Conservation (phyloP, 2,797 vertebrate species). For the Acanthurus tractus region DNA sequence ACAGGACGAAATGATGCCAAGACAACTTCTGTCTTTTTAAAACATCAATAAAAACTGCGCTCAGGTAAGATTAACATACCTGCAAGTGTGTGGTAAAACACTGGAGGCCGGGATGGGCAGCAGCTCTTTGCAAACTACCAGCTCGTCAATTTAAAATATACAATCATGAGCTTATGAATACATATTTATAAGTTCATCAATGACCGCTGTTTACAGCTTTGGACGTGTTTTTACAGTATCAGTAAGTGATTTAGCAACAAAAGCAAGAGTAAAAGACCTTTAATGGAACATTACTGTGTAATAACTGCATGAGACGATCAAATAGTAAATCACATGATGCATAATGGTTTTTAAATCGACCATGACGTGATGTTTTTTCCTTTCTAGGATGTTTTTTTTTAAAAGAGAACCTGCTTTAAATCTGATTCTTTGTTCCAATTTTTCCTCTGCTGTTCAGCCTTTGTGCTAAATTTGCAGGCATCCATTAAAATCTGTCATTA, state of each 20-base stretch:
- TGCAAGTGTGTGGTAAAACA: neutral
- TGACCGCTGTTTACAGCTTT: neutral
- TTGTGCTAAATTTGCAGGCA: constrained; percentile 1
- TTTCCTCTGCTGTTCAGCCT: neutral
- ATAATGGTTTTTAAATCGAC: too few relatives aligned
- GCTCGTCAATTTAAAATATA: neutral
- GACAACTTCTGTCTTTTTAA: neutral
- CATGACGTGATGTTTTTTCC: too few relatives aligned
- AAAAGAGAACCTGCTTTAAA: too few relatives aligned
- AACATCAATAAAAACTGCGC: neutral
- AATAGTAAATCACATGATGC: too few relatives aligned
- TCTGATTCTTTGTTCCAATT: neutral
- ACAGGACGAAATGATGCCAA: neutral
- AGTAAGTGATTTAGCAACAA: constrained; percentile 13
- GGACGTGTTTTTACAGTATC: neutral
- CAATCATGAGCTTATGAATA: too few relatives aligned
- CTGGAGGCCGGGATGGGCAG: neutral
- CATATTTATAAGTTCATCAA: constrained; percentile 4
- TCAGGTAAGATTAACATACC: neutral
- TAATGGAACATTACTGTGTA: too few relatives aligned
- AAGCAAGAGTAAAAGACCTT: too few relatives aligned
- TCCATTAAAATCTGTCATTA: constrained; percentile 15
- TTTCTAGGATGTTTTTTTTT: too few relatives aligned
- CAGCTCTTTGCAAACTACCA: neutral
- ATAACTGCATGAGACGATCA: too few relatives aligned